Evolutionary conservation across 2,888 invertebrate species (phyloP).

Genomic region (Drosophila maculinotata): DNA sequence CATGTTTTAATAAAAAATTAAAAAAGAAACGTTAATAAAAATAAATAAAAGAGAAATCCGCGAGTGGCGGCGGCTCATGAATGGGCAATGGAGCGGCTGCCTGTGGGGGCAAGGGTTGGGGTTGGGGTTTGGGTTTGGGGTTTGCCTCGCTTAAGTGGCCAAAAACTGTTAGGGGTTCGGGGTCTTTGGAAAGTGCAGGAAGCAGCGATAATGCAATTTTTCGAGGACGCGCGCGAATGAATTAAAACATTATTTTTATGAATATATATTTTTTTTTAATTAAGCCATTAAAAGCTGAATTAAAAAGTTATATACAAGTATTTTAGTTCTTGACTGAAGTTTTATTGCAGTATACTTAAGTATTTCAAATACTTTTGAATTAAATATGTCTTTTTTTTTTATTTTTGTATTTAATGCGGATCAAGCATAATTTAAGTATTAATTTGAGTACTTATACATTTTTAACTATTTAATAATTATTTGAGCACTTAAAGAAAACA

Average conservation of each 20-base stretch:
- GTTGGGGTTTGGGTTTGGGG: conserved; percentile 2
- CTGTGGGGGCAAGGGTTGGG: not conserved
- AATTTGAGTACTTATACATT: conserved; percentile 4
- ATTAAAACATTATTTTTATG: conserved; percentile 29
- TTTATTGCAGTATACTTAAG: not conserved
- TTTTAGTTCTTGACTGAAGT: conserved; percentile 20
- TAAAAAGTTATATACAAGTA: not conserved
- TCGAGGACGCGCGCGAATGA: conserved; percentile 34
- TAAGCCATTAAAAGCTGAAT: conserved; percentile 18
- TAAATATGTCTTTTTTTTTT: no score
- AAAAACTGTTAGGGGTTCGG: conserved; percentile 8
- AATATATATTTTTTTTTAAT: conserved; percentile 32
- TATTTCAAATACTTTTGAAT: not conserved
- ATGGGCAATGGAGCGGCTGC: conserved; percentile 27
- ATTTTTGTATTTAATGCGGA: no score
- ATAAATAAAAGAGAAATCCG: conserved; percentile 28
- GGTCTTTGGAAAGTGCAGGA: conserved; percentile 1
- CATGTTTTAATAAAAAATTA: conserved; percentile 68
- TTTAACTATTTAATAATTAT: not conserved
- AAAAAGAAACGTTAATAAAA: conserved; percentile 20
- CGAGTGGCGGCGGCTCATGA: conserved; percentile 37
- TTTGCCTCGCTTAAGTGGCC: conserved; percentile 45
- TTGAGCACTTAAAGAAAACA: not conserved
- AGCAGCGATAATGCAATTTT: conserved; percentile 36
- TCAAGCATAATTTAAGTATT: no score